Evolutionary conservation across 1,140 invertebrate species (phyloP).

Genomic region (Neocloeon triangulifer): DNA sequence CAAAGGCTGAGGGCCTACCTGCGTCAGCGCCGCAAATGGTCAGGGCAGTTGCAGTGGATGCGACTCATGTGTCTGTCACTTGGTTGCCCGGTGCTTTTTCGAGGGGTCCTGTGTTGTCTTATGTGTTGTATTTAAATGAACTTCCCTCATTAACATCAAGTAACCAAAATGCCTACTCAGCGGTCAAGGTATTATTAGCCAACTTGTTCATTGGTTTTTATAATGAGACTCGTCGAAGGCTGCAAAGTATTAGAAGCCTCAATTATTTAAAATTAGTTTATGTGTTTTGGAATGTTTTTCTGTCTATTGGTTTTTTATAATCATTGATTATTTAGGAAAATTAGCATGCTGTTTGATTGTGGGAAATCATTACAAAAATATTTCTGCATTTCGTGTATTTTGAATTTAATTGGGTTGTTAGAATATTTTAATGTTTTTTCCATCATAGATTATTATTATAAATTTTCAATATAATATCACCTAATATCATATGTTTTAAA

Average conservation of each 20-base stretch:
- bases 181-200: not conserved
- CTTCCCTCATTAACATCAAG: no score
- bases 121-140: slow-evolving; percentile 43
- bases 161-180: slow-evolving; percentile 9
- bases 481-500: no score
- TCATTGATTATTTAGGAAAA: no score
- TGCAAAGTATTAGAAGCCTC: not conserved
- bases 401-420: no score
- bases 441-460: no score
- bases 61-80: slow-evolving; percentile 58
- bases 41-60: slow-evolving; percentile 53
- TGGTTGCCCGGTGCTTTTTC: slow-evolving; percentile 71
- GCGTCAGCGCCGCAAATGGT: slow-evolving; percentile 46
- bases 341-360: no score
- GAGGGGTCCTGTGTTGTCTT: slow-evolving; percentile 69
- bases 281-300: slow-evolving; percentile 18
- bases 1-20: slow-evolving; percentile 44
- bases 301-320: not conserved
- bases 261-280: not conserved
- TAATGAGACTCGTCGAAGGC: not conserved
- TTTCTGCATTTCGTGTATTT: no score
- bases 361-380: no score
- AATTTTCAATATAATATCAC: no score
- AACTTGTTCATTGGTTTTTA: not conserved
- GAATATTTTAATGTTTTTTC: no score